Evolutionary conservation across 1,140 invertebrate species (phyloP).

Genomic region (Orchesella cincta): DNA sequence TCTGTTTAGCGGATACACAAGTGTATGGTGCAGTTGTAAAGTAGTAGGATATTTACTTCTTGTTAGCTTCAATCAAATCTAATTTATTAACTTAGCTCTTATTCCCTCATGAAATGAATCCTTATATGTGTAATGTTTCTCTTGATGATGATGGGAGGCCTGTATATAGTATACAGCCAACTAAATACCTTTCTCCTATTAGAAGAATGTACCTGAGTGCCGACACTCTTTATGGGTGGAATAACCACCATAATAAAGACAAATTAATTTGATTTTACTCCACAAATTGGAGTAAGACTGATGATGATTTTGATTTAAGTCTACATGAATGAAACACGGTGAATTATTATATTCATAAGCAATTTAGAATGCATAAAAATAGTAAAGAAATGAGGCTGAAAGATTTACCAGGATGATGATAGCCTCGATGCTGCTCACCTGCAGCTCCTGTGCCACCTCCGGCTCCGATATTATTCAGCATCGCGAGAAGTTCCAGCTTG

Average conservation of each 20-base stretch:
- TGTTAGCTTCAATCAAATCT: conserved; percentile 30
- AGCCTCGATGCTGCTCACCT: conserved; percentile 25
- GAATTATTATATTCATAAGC: not conserved
- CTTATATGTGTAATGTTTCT: no score
- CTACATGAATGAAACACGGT: not conserved
- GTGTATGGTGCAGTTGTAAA: no score
- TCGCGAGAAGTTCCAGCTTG: conserved; percentile 51
- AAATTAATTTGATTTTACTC: conserved; percentile 13
- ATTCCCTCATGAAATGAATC: conserved; percentile 23
- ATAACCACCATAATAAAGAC: not conserved
- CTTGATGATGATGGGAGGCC: no score
- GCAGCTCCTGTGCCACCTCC: conserved; percentile 19
- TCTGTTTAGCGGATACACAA: no score
- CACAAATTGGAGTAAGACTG: not conserved
- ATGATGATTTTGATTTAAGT: conserved; percentile 2
- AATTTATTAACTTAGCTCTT: conserved; percentile 27
- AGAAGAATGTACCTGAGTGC: not conserved
- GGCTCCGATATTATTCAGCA: conserved; percentile 51
- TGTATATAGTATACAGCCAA: not conserved
- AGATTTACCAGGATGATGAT: conserved; percentile 27
- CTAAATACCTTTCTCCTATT: not conserved
- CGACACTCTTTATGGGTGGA: not conserved
- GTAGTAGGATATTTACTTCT: conserved; percentile 24
- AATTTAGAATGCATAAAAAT: not conserved
- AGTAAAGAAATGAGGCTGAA: not conserved